Evolutionary conservation across 1,140 invertebrate species (phyloP).

Genomic region (Tribolium castaneum): DNA sequence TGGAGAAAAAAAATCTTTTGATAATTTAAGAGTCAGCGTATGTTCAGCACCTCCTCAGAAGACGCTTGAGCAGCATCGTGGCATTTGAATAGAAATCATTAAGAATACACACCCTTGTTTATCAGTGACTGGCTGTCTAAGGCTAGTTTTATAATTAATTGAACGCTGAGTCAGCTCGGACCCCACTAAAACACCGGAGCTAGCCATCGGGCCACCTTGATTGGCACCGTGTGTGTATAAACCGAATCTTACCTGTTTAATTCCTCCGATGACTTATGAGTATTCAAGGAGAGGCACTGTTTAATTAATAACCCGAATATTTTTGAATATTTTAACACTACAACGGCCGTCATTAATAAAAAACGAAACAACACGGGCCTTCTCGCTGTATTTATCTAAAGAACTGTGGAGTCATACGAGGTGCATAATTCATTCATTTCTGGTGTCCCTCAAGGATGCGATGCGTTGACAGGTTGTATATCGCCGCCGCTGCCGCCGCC

Average conservation of each 20-base stretch:
- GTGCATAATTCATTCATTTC: slow-evolving; percentile 46
- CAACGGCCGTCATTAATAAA: slow-evolving; percentile 53
- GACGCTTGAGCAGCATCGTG: slow-evolving; percentile 11
- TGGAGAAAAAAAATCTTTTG: neutral
- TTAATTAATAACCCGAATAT: slow-evolving; percentile 58
- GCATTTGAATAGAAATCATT: slow-evolving; percentile 58
- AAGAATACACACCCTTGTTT: slow-evolving; percentile 58
- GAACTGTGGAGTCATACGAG: slow-evolving; percentile 45
- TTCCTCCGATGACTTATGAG: slow-evolving; percentile 50
- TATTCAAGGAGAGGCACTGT: slow-evolving; percentile 48
- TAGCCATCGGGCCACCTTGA: slow-evolving; percentile 44
- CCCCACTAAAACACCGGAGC: slow-evolving; percentile 45
- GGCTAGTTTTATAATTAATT: slow-evolving; percentile 58
- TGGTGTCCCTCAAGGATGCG: neutral
- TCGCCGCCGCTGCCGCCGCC: slow-evolving; percentile 16
- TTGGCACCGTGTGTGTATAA: slow-evolving; percentile 42
- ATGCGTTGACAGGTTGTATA: slow-evolving; percentile 51
- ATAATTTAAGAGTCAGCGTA: neutral
- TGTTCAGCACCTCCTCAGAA: neutral
- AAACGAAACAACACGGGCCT: slow-evolving; percentile 47
- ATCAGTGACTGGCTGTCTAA: slow-evolving; percentile 56
- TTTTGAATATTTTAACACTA: slow-evolving; percentile 57
- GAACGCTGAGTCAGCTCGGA: slow-evolving; percentile 55
- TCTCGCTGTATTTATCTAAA: slow-evolving; percentile 53
- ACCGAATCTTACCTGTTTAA: slow-evolving; percentile 48